phyloP scores from a whole-genome alignment of 2,888 invertebrate species.

The Dryocosmus kuriphilus region DNA sequence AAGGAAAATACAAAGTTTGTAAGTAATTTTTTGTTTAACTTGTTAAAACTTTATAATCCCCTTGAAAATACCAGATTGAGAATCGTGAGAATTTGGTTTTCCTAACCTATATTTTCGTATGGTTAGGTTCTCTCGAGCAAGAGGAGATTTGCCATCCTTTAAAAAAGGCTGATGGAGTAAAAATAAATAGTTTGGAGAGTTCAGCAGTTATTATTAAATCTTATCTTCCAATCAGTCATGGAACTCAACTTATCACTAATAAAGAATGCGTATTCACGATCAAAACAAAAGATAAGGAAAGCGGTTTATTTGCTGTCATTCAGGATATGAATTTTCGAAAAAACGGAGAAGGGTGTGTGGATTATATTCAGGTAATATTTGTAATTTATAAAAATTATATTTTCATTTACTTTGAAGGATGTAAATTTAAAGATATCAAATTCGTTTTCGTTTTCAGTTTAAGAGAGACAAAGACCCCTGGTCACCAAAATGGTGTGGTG shows the following conservation, averaged over 20 bases:
- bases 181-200: slow-evolving; percentile 39
- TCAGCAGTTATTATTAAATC: slow-evolving; percentile 35
- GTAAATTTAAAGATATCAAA: not conserved
- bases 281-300: slow-evolving; percentile 61
- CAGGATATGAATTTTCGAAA: slow-evolving; percentile 78
- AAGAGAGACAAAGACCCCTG: slow-evolving; percentile 67
- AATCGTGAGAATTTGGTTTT: not conserved
- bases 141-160: slow-evolving; percentile 62
- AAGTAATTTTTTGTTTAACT: slow-evolving; percentile 40
- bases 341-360: slow-evolving; percentile 77
- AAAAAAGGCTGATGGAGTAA: slow-evolving; percentile 39
- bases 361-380: slow-evolving; percentile 76
- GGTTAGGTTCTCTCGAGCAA: slow-evolving; percentile 62
- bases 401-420: slow-evolving; percentile 65
- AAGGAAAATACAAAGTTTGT: slow-evolving; percentile 53
- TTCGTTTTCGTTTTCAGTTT: slow-evolving; percentile 66
- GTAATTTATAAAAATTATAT: not conserved
- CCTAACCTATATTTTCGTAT: slow-evolving; percentile 13
- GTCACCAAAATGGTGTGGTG: slow-evolving; percentile 71
- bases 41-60: not conserved
- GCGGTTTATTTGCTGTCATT: slow-evolving; percentile 79
- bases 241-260: not conserved
- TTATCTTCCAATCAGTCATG: not conserved
- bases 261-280: slow-evolving; percentile 65
- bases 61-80: not conserved